Conservation (phyloP, 1,140 invertebrate species). For the Mesaphorura yosii region DNA sequence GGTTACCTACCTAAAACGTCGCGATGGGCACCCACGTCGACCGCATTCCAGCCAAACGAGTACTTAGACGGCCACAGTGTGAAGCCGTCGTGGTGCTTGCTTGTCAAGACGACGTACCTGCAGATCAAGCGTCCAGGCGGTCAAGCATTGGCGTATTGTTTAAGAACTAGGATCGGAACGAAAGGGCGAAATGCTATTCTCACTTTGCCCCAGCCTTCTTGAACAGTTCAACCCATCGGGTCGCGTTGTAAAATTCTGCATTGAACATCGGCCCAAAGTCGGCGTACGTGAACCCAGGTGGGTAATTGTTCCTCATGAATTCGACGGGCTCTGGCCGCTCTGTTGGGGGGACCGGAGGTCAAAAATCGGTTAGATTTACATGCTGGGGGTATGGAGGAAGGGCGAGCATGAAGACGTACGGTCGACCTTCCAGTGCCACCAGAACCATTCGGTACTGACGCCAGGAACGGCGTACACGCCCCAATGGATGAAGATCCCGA, state of each 20-base stretch:
- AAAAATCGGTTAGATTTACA: conserved; percentile 40
- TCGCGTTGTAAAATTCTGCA: conserved; percentile 37
- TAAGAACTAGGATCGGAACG: too few species aligned
- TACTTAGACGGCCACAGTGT: conserved; percentile 77
- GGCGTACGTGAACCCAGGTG: conserved; percentile 38
- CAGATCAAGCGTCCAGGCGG: conserved; percentile 8
- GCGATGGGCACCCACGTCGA: conserved; percentile 68
- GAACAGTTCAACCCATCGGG: conserved; percentile 35
- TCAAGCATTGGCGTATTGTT: too few species aligned
- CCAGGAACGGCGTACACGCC: conserved; percentile 46
- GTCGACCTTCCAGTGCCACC: conserved; percentile 25
- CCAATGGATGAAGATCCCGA: conserved; percentile 50
- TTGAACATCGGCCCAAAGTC: conserved; percentile 39
- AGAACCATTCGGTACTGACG: conserved; percentile 39
- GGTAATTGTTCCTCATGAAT: conserved; percentile 37
- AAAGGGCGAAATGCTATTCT: too few species aligned
- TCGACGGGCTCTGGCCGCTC: too few species aligned
- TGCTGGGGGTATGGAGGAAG: background rate
- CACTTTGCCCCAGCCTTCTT: conserved; percentile 35
- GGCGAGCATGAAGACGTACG: too few species aligned
- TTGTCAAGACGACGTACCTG: conserved; percentile 67
- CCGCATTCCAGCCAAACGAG: conserved; percentile 79
- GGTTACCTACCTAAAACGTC: conserved; percentile 56
- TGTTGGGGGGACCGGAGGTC: conserved; percentile 28
- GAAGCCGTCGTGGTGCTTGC: conserved; percentile 88